These are phyloP conservation scores for Mythimna loreyi DNA, from an alignment of 2,888 invertebrate species.

Conservation along the genomic window DNA sequence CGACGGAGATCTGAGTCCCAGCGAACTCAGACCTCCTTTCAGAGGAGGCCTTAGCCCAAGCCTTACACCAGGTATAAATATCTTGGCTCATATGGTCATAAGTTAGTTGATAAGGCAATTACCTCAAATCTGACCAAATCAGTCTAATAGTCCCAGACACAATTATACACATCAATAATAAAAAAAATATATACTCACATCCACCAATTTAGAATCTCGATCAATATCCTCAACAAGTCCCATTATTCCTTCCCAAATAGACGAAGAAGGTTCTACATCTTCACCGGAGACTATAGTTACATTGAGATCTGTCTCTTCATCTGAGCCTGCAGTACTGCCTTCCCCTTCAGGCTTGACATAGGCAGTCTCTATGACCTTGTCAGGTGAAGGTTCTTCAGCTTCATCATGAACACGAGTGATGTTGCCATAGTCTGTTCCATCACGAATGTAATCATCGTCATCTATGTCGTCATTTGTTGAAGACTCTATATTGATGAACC, in stretches of 20 bases:
- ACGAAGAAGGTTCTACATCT: constrained; percentile 78
- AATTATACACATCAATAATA: background rate
- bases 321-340: constrained; percentile 70
- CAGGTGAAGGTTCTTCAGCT: constrained; percentile 65
- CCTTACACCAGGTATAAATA: background rate
- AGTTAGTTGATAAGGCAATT: background rate
- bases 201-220: constrained; percentile 76
- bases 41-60: too few relatives aligned
- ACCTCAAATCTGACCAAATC: background rate
- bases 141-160: too few relatives aligned
- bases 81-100: background rate
- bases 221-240: constrained; percentile 85
- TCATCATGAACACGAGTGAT: constrained; percentile 81
- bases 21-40: too few relatives aligned
- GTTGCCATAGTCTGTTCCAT: constrained; percentile 87
- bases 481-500: constrained; percentile 93
- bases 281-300: constrained; percentile 82
- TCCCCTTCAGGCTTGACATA: constrained; percentile 79
- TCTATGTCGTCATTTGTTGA: constrained; percentile 92
- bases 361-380: constrained; percentile 77
- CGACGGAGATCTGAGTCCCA: too few relatives aligned
- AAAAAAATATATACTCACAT: constrained; percentile 75
- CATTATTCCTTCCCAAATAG: constrained; percentile 86
- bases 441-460: constrained; percentile 86
- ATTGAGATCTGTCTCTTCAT: constrained; percentile 81